Percentiles rank a stretch among this genome's conserved stretches.
These are phyloP conservation scores for Sander vitreus DNA, from an alignment of 2,113 vertebrate genomes.

Conservation along the genomic window DNA sequence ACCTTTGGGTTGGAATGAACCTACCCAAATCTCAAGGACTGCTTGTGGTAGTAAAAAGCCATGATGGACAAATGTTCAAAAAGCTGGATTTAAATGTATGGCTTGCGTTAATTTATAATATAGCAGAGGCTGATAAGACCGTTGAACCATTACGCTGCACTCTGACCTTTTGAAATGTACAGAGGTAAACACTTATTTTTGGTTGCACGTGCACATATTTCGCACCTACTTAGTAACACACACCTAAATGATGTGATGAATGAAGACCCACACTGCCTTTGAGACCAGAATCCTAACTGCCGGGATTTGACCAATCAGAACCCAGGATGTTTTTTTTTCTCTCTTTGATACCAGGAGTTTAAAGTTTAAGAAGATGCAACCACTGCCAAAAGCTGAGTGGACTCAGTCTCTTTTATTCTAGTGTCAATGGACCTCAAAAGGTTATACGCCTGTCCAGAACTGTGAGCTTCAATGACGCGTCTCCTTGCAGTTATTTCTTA, in stretches of 20 bases:
- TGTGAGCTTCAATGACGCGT: neutral
- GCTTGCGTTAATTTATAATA: conserved; percentile 23
- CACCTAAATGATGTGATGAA: conserved; percentile 26
- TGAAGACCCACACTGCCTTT: conserved; percentile 51
- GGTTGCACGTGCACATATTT: conserved; percentile 33
- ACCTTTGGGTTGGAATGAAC: conserved; percentile 93
- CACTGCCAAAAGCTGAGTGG: conserved; percentile 55
- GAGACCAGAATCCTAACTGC: conserved; percentile 17
- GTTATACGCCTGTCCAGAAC: neutral
- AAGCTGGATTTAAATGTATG: conserved; percentile 13
- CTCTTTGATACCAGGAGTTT: conserved; percentile 18
- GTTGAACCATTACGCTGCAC: conserved; percentile 2
- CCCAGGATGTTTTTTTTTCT: neutral
- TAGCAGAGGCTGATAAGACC: neutral
- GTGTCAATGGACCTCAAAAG: neutral
- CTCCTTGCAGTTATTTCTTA: conserved; percentile 3
- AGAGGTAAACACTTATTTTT: neutral
- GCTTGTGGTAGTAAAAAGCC: neutral
- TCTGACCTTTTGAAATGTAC: neutral
- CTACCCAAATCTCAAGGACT: neutral
- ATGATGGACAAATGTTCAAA: neutral
- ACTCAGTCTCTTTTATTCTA: conserved; percentile 15
- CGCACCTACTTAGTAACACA: conserved; percentile 17
- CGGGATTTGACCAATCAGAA: conserved; percentile 10
- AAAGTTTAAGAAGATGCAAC: conserved; percentile 19